Conservation (phyloP, 2,888 invertebrate species). For the Leucoptera coffeella region DNA sequence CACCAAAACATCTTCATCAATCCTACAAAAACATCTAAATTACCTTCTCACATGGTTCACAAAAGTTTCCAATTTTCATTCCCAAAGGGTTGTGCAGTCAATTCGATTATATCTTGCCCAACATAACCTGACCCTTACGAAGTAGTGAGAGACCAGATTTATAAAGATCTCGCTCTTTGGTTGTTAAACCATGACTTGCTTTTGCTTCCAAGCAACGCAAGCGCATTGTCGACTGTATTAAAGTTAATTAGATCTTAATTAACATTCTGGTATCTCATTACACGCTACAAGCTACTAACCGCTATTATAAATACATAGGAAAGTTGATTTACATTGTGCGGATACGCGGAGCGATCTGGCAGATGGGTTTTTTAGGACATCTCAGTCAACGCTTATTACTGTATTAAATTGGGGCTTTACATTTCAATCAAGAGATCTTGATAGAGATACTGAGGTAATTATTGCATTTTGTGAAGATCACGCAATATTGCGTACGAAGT, state of each 20-base stretch:
- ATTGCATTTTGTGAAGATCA: too few species aligned
- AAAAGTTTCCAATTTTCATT: background rate
- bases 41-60: background rate
- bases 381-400: too few species aligned
- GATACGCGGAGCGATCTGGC: slow-evolving; percentile 10
- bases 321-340: slow-evolving; percentile 30
- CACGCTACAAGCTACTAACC: slow-evolving; percentile 41
- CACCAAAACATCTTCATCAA: too few species aligned
- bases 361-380: too few species aligned
- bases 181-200: slow-evolving; percentile 47
- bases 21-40: background rate
- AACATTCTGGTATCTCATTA: slow-evolving; percentile 53
- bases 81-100: slow-evolving; percentile 8
- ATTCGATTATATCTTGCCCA: slow-evolving; percentile 5
- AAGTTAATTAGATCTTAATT: slow-evolving; percentile 53
- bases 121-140: background rate
- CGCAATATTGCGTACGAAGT: too few species aligned
- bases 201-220: slow-evolving; percentile 41
- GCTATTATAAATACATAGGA: slow-evolving; percentile 34
- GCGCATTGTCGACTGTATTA: slow-evolving; percentile 53
- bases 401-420: too few species aligned
- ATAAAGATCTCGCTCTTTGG: too few species aligned
- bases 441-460: too few species aligned
- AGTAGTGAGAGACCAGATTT: too few species aligned
- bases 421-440: too few species aligned